Percentiles rank a stretch among this genome's conserved stretches.
phyloP scores from a whole-genome alignment of 2,888 invertebrate genomes.

The Drosophila subsilvestris region DNA sequence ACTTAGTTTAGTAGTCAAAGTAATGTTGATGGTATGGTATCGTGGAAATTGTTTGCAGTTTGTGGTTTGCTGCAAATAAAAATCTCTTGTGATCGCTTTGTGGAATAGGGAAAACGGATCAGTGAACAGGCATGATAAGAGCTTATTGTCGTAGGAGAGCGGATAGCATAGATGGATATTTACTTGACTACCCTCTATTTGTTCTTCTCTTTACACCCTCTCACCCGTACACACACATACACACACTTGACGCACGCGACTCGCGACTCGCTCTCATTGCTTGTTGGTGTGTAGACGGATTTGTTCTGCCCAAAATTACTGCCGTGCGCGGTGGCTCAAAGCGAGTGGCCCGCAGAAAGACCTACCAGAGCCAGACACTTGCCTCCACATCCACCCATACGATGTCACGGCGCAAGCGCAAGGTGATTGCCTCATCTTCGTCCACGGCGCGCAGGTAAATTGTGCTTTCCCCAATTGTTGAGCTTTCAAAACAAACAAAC shows the following conservation, averaged over 20 bases:
- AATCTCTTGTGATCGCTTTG: background rate
- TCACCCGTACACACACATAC: background rate
- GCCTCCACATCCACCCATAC: constrained; percentile 43
- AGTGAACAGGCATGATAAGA: background rate
- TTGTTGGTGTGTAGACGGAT: constrained; percentile 28
- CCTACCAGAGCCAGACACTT: constrained; percentile 25
- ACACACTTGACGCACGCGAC: background rate
- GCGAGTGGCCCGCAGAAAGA: constrained; percentile 63
- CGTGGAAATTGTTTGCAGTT: background rate
- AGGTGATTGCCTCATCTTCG: constrained; percentile 38
- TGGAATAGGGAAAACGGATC: background rate
- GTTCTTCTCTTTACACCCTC: background rate
- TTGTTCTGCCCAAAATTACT: constrained; percentile 48
- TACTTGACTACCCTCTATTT: background rate
- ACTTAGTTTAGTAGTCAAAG: background rate
- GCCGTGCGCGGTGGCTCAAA: constrained; percentile 50
- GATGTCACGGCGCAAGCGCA: constrained; percentile 64
- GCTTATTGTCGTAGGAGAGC: background rate
- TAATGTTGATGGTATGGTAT: background rate
- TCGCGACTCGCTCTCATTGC: constrained; percentile 18
- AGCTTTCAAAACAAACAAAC: background rate
- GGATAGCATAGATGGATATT: background rate
- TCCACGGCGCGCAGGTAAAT: constrained; percentile 67
- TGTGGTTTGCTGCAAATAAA: background rate
- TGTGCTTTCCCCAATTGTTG: background rate